Percentiles rank a stretch among this genome's conserved stretches.
Conservation (phyloP, 2,888 invertebrate species). For the Drosophila vallismaia region DNA sequence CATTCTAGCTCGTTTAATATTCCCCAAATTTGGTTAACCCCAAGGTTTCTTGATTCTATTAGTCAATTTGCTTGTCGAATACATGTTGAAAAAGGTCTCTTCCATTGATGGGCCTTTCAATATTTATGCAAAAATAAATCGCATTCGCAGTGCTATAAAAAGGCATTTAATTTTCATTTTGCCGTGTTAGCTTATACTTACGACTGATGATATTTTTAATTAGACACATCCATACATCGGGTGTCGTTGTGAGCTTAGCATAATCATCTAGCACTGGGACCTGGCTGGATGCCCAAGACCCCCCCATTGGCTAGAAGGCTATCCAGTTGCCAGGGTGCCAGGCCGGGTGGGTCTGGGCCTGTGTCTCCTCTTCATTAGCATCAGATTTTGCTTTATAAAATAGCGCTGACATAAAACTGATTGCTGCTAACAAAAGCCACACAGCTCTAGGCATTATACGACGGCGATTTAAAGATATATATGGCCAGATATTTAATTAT, state of each 20-base stretch:
- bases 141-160: slow-evolving; percentile 34
- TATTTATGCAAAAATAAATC: slow-evolving; percentile 58
- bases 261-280: slow-evolving; percentile 14
- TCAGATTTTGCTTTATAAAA: slow-evolving; percentile 63
- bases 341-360: neutral
- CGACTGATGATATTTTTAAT: slow-evolving; percentile 72
- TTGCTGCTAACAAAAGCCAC: slow-evolving; percentile 56
- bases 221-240: slow-evolving; percentile 47
- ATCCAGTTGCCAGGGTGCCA: slow-evolving; percentile 36
- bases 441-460: slow-evolving; percentile 13
- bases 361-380: slow-evolving; percentile 65
- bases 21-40: slow-evolving; percentile 49
- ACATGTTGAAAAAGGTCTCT: slow-evolving; percentile 47
- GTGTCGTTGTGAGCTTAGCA: slow-evolving; percentile 18
- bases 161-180: slow-evolving; percentile 52
- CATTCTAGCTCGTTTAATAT: slow-evolving; percentile 41
- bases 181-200: slow-evolving; percentile 48
- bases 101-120: slow-evolving; percentile 30
- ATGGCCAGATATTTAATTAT: slow-evolving; percentile 56
- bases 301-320: slow-evolving; percentile 58
- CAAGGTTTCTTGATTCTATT: slow-evolving; percentile 28
- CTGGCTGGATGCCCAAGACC: slow-evolving; percentile 30
- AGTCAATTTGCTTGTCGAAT: slow-evolving; percentile 30
- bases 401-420: slow-evolving; percentile 68
- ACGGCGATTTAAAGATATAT: slow-evolving; percentile 8